Conservation (phyloP, 1,140 invertebrate genomes). For the Ceratina japonica region DNA sequence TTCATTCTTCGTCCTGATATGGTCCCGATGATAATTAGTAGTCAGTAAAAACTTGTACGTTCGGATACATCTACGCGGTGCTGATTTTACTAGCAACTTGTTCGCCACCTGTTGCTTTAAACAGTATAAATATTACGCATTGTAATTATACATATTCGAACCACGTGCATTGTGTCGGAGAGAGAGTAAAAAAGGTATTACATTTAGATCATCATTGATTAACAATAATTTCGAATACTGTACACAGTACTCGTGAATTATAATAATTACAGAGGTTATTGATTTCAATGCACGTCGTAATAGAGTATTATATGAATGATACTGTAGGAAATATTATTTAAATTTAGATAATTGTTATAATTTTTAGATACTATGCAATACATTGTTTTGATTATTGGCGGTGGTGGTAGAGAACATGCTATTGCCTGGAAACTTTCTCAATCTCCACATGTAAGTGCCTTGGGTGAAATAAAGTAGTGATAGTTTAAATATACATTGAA, state of each 20-base stretch:
- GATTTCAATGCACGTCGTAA: not conserved
- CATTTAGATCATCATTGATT: not conserved
- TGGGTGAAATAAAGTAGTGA: constrained; percentile 10
- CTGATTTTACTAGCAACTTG: not conserved
- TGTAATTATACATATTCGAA: not conserved
- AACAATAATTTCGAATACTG: not conserved
- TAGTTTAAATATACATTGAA: not conserved
- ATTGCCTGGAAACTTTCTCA: constrained; percentile 94
- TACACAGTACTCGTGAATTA: not conserved
- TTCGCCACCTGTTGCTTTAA: constrained; percentile 27
- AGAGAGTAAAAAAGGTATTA: not conserved
- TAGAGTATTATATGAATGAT: not conserved
- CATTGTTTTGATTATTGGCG: constrained; percentile 90
- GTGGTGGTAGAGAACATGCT: constrained; percentile 97
- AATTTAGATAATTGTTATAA: not conserved
- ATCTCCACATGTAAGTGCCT: constrained; percentile 81
- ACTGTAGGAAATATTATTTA: too few species aligned
- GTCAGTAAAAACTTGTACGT: not conserved
- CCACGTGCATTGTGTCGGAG: not conserved
- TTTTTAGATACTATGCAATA: constrained; percentile 56
- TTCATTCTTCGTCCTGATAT: not conserved
- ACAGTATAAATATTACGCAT: not conserved
- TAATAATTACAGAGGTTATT: constrained; percentile 11
- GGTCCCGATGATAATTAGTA: constrained; percentile 8
- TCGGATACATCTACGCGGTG: not conserved